Evolutionary conservation across 2,888 invertebrate species (phyloP).

Genomic region (Neocrepidodera transversa): DNA sequence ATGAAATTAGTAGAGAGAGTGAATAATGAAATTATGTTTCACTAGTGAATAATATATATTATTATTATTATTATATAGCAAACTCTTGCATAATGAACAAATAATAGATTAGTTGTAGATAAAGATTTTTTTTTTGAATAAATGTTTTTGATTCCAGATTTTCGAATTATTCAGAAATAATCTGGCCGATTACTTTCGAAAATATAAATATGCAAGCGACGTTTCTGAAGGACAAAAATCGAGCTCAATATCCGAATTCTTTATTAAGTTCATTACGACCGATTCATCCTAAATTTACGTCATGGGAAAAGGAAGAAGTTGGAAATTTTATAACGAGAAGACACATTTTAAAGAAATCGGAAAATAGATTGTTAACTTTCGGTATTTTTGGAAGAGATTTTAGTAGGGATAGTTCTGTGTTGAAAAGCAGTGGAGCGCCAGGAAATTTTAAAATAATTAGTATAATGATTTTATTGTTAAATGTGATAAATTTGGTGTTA

Average conservation of each 20-base stretch:
- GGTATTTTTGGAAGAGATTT: constrained; percentile 65
- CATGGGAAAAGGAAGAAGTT: constrained; percentile 40
- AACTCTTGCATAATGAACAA: too few relatives aligned
- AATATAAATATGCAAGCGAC: constrained; percentile 60
- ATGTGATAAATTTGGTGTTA: not conserved
- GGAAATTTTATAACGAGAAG: constrained; percentile 37
- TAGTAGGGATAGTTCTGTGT: constrained; percentile 53
- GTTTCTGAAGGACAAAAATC: constrained; percentile 58
- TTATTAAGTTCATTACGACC: constrained; percentile 63
- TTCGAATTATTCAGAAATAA: constrained; percentile 55
- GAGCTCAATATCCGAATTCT: constrained; percentile 63
- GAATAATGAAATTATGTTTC: too few relatives aligned
- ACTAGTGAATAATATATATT: too few relatives aligned
- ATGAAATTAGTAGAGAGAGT: too few relatives aligned
- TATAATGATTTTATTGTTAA: not conserved
- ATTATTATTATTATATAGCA: too few relatives aligned
- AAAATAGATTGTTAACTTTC: constrained; percentile 62
- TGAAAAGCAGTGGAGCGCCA: not conserved
- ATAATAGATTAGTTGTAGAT: too few relatives aligned
- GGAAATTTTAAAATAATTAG: not conserved
- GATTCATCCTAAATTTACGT: constrained; percentile 50
- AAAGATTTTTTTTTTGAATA: too few relatives aligned
- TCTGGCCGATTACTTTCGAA: constrained; percentile 61
- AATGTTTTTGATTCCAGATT: constrained; percentile 64
- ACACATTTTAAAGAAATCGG: constrained; percentile 55